phyloP scores from a whole-genome alignment of 2,797 vertebrate species.

The Alcedo quadribrachys region DNA sequence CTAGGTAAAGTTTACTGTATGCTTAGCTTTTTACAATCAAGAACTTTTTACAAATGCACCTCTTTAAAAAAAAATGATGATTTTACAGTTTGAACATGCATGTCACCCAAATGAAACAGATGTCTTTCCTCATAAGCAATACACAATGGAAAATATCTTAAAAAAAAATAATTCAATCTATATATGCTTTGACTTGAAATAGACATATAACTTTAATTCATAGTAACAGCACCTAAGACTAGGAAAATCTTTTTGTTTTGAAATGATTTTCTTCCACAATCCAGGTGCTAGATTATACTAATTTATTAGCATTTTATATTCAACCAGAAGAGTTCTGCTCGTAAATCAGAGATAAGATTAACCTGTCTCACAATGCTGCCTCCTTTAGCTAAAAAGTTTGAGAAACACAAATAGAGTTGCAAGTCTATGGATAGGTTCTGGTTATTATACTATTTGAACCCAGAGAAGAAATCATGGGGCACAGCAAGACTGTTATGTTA shows the following conservation, averaged over 20 bases:
- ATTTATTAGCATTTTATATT: not conserved
- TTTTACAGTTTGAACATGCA: not conserved
- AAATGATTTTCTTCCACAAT: not conserved
- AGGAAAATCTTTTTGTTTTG: not conserved
- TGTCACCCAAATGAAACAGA: not conserved
- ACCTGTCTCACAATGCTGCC: not conserved
- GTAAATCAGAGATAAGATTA: not conserved
- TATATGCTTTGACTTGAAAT: not conserved
- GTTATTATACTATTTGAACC: not conserved
- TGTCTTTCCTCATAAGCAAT: not conserved
- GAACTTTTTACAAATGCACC: not conserved
- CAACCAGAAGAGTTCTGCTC: not conserved
- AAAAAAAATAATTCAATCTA: not conserved
- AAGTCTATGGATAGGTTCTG: not conserved
- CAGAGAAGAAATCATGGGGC: not conserved
- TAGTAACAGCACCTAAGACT: not conserved
- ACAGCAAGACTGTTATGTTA: not conserved
- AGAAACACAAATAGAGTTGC: not conserved
- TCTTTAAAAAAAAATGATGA: not conserved
- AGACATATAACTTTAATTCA: not conserved
- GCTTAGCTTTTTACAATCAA: not conserved
- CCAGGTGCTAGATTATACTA: not conserved
- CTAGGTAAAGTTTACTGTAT: not conserved
- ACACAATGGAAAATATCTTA: not conserved
- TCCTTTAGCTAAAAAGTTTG: not conserved